Conservation (phyloP, 2,797 vertebrate species). For the Gorsachius magnificus region DNA sequence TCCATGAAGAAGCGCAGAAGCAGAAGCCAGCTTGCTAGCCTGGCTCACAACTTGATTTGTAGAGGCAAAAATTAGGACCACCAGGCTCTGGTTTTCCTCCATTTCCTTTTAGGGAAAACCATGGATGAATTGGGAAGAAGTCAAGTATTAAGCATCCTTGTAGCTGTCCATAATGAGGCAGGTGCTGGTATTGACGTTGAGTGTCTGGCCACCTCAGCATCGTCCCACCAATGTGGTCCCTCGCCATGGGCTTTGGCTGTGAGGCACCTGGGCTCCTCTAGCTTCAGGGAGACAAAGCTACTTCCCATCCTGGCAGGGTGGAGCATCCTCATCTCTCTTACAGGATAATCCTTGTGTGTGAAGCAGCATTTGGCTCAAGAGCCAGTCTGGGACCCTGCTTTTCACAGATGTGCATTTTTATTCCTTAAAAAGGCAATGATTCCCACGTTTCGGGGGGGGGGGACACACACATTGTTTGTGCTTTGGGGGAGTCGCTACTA, state of each 20-base stretch:
- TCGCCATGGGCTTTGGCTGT: not conserved
- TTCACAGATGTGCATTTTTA: not conserved
- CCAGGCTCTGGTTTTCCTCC: not conserved
- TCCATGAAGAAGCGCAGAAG: rapidly evolving
- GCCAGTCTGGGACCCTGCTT: not conserved
- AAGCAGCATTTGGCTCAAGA: not conserved
- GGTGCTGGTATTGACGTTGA: not conserved
- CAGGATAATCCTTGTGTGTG: not conserved
- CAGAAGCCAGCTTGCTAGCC: not conserved
- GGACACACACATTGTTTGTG: not conserved
- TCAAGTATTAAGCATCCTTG: not conserved
- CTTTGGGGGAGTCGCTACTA: not conserved
- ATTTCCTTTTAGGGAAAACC: not conserved
- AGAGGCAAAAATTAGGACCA: not conserved
- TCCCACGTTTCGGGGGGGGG: not conserved
- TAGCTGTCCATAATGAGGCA: not conserved
- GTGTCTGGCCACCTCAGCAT: rapidly evolving
- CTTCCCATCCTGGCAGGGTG: not conserved
- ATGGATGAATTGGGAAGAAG: not conserved
- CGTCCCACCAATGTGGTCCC: rapidly evolving
- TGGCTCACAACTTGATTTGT: not conserved
- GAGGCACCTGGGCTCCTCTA: not conserved
- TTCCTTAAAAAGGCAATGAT: not conserved
- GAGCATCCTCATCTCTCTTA: not conserved
- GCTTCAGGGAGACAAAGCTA: not conserved